Evolutionary conservation across 2,888 invertebrate genomes (phyloP), one percentile per base, ranked within the genome.

Genomic region (Xanthia icteritia): DNA sequence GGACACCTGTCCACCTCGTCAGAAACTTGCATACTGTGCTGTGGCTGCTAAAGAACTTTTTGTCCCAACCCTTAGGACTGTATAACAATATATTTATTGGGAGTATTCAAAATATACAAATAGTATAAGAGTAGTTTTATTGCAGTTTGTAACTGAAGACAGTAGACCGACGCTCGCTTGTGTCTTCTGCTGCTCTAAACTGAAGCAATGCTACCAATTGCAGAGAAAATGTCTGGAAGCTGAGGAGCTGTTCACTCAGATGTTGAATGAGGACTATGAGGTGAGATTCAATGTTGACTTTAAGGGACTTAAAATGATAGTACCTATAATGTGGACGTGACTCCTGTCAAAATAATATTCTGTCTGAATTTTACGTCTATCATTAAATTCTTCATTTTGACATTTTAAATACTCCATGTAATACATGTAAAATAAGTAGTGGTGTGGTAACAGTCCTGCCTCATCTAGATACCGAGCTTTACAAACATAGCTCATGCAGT

Each of bases 91-190:
- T 45, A 13, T 45, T 45, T 45, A 13, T 45, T 45, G 45, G 45
- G 45, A 45, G 15, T 13, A 45, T 31, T 11, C 17, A 36, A 31
- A 51, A 31, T 48, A 31, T 36, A 36, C 23, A 56, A 68, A 31
- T 20, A 36, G 51, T 9, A 0, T n/a, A 68, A 2, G 6, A n/a
- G 17, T 6, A 13, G 0, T 27, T 63, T 20, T 71, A 6, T 71
- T 72, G 8, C 70, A 72, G 71, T 72, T 66, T 66, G 5, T 66
- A 66, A 66, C 51, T 51, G 51, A 20, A 51, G 51, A 51, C 51
- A 51, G 20, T 20, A 51, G 51, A 51, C 51, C 51, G 9, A 51
- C 3, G 0, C 51, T 9, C 3, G 51, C 23, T 51, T 51, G 51
- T 51, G 8, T 51, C 9, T 0, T 51, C 8, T 51, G 51, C 51